Evolutionary conservation across 2,797 vertebrate genomes (phyloP), one percentile per base, ranked within the genome.

Genomic region (Galagoides demidoff): DNA sequence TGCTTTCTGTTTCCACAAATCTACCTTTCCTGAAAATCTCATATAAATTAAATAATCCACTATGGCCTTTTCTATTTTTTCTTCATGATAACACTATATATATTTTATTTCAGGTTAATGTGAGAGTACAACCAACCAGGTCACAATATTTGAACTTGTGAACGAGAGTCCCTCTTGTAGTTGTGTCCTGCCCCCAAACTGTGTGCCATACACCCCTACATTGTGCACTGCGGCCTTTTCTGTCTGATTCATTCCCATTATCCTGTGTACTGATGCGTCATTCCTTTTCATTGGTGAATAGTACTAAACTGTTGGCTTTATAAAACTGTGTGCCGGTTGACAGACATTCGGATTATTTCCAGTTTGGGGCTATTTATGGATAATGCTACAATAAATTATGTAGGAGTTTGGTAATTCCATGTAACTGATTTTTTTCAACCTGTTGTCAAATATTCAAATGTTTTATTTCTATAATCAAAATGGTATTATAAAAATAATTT

Each of bases 401-500:
- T 43, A 29, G 68, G 39, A 73, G 16, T 61, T 52, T 88, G 13
- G 1, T 31, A 68, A 19, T n/a, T 79, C 81, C 25, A 74, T 43
- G 8, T 81, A 73, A 73, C 52, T 74, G 10, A 7, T 84, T 93
- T 91, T 93, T 91, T 55, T 68, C 68, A 77, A 81, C 25, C 25
- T 74, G 12, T 2, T 95, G 10, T 85, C 52, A 6, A 63, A 37
- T 23, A 14, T 20, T 66, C 13, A 90, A 78, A 52, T 78, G 68
- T 66, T 87, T 88, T 84, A 19, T 86, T 77, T 90, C 14, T 11
- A 73, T 43, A 87, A 93, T 17, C 5, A 86, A 82, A 86, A 85
- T 61, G 3, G 39, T 25, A 84, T 49, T 83, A 43, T 61, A 77
- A 77, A 68, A 87, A 71, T 57, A 85, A 63, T 94, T 74, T 82